Evolutionary conservation across 1,140 invertebrate species (phyloP).

Genomic region (Tigriopus japonicus): DNA sequence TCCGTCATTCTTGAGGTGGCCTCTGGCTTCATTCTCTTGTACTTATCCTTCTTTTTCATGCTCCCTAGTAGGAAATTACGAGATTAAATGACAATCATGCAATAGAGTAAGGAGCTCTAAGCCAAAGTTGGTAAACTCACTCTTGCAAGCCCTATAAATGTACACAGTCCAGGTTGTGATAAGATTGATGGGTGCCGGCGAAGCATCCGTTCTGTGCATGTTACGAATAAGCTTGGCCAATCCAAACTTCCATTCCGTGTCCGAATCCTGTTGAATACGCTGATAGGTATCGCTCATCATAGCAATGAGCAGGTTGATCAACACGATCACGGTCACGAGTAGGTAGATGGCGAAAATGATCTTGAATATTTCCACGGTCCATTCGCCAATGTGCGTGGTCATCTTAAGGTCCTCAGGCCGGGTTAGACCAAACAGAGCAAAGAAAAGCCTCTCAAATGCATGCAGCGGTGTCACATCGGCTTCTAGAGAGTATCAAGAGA

Average conservation of each 20-base stretch:
- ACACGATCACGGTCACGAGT: conserved; percentile 88
- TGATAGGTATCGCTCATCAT: conserved; percentile 99
- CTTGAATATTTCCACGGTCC: conserved; percentile 25
- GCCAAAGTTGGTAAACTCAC: conserved; percentile 11
- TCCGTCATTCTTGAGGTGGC: neutral
- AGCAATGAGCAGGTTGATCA: conserved; percentile 96
- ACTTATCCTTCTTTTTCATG: conserved; percentile 8
- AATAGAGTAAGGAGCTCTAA: neutral
- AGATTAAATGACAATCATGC: neutral
- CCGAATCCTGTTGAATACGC: conserved; percentile 95
- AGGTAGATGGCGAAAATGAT: conserved; percentile 84
- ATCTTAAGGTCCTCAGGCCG: conserved; percentile 38
- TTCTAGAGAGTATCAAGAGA: conserved; percentile 30
- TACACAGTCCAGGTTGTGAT: conserved; percentile 80
- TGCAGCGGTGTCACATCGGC: conserved; percentile 42
- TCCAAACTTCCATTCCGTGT: conserved; percentile 99
- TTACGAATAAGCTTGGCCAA: conserved; percentile 93
- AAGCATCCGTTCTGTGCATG: conserved; percentile 94
- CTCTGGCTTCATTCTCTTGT: conserved; percentile 6
- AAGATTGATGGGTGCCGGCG: conserved; percentile 88
- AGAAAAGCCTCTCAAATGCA: conserved; percentile 91
- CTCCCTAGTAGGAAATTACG: neutral
- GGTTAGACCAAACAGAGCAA: conserved; percentile 90
- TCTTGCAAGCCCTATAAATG: conserved; percentile 20
- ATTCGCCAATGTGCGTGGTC: conserved; percentile 14